Base-by-base conservation (phyloP, 2,113 vertebrate genomes). In the Macaca fascicularis region DNA sequence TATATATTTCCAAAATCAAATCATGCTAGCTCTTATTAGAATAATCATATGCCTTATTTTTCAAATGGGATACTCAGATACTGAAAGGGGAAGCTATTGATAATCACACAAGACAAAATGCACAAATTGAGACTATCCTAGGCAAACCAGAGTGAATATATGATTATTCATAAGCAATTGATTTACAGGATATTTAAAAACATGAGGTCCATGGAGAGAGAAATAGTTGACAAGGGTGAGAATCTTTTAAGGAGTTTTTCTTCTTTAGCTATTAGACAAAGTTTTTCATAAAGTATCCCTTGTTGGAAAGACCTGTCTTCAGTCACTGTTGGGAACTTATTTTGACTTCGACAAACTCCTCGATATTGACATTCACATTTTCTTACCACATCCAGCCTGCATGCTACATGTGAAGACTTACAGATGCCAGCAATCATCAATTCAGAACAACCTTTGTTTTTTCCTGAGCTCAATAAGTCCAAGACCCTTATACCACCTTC, bases 151-250 rank as follows among this genome's bases (percentile, higher is more conserved):
- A 14, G 7, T 61, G 32, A 67, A 69, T 92, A 45, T 57, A 30
- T 43, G 17, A 55, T 57, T 88, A n/a, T 30, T 45, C 8, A 67
- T 48, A 72, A 81, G 22, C 32, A 80, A 81, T 7, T 80, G 57
- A 94, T 83, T 92, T 78, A 61, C 3, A 88, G 57, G 11, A 78
- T 84, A 70, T 90, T 86, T 75, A 45, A 45, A 90, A 70, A 67
- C 35, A 45, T 50, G 8, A 59, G 13, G 19, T 88, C 23, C 20
- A n/a, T 45, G 48, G 50, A 90, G 32, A 92, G 72, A 91, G 89
- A 82, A 93, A 59, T 6, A 55, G 64, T 55, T 25, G 30, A 40
- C 59, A 35, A 57, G 6, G 7, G 35, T 3, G 8, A 69, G 50
- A 83, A 8, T 0, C 3, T 17, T 55, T 69, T 12, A 48, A 61